A percentile compares a stretch with the other conserved stretches of the same genome.
phyloP scores from a whole-genome alignment of 1,140 invertebrate species.

The Globodera rostochiensis region DNA sequence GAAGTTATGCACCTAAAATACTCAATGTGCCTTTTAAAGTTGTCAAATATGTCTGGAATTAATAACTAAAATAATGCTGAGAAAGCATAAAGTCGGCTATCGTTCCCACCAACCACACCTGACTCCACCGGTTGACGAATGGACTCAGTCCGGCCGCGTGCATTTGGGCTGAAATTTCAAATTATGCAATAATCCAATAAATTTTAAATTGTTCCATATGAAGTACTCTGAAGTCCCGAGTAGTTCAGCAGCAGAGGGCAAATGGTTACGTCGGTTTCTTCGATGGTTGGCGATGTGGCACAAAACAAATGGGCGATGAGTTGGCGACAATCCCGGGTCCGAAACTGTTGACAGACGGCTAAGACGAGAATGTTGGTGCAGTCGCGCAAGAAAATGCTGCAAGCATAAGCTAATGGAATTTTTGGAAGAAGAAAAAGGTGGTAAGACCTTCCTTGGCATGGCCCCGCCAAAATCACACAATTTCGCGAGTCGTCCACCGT shows the following conservation, averaged over 20 bases:
- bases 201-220: not conserved
- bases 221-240: constrained; percentile 34
- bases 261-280: constrained; percentile 45
- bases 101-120: not conserved
- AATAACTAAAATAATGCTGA: not conserved
- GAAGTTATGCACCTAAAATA: constrained; percentile 45
- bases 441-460: constrained; percentile 47
- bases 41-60: not conserved
- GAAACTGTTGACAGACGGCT: constrained; percentile 53
- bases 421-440: not conserved
- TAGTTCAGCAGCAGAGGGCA: constrained; percentile 41
- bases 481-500: constrained; percentile 51
- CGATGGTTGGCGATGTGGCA: constrained; percentile 50
- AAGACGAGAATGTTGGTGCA: constrained; percentile 42
- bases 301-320: constrained; percentile 45
- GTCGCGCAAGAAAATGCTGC: constrained; percentile 51
- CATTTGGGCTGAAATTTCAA: constrained; percentile 44
- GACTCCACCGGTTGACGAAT: constrained; percentile 44
- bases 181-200: not conserved
- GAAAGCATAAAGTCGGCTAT: too few species aligned
- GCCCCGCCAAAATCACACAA: constrained; percentile 52
- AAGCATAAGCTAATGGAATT: constrained; percentile 16
- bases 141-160: constrained; percentile 41
- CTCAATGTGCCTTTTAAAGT: too few species aligned
- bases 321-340: constrained; percentile 46